phyloP scores from a whole-genome alignment of 1,140 invertebrate species.

The Neodiprion pinetum region DNA sequence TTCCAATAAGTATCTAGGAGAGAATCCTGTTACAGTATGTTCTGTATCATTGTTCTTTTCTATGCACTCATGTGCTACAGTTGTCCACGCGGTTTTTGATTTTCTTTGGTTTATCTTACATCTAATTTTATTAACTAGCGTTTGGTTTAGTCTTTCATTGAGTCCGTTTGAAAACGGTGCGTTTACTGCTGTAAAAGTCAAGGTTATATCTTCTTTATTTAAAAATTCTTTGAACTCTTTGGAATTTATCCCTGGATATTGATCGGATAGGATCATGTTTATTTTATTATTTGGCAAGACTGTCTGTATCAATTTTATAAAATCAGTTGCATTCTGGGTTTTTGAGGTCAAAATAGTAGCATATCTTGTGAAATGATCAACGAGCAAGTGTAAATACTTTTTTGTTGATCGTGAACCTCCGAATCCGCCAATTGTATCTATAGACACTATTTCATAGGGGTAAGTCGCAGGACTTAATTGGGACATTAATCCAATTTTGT shows the following conservation, averaged over 20 bases:
- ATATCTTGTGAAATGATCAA: constrained; percentile 26
- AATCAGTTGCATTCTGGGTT: constrained; percentile 18
- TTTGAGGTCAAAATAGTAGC: constrained; percentile 22
- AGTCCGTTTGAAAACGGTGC: too few relatives aligned
- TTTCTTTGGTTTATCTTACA: too few relatives aligned
- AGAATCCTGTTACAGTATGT: constrained; percentile 14
- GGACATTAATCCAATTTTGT: constrained; percentile 29
- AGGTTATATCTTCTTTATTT: too few relatives aligned
- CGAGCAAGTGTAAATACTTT: not conserved
- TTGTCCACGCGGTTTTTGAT: too few relatives aligned
- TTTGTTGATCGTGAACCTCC: constrained; percentile 19
- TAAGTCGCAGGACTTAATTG: constrained; percentile 27
- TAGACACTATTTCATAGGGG: constrained; percentile 30
- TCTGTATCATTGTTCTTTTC: too few relatives aligned
- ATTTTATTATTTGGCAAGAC: constrained; percentile 15
- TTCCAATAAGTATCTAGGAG: constrained; percentile 23
- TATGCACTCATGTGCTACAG: too few relatives aligned
- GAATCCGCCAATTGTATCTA: constrained; percentile 33
- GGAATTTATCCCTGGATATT: constrained; percentile 31
- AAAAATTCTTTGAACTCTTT: too few relatives aligned
- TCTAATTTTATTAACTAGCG: too few relatives aligned
- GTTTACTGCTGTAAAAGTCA: too few relatives aligned
- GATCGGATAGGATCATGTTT: constrained; percentile 27
- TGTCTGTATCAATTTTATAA: constrained; percentile 21
- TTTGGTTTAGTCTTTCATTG: too few relatives aligned